Percentiles rank a stretch among this genome's conserved stretches.
Conservation (phyloP, 2,113 vertebrate species). For the Chaetura pelagica region DNA sequence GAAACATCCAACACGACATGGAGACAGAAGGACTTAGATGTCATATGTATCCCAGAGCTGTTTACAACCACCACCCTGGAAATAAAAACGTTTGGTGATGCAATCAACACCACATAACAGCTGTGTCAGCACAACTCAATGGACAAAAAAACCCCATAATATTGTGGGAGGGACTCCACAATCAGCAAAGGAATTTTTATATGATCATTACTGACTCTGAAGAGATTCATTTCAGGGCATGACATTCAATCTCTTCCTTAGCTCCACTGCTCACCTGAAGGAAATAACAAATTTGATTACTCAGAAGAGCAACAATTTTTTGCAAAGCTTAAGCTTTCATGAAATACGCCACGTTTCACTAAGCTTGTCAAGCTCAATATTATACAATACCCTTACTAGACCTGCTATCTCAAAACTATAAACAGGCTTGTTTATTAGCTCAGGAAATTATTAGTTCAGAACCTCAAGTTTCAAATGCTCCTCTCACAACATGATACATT, state of each 20-base stretch:
- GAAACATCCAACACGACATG: background rate
- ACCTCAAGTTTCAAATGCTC: background rate
- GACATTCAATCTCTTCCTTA: background rate
- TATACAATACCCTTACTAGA: background rate
- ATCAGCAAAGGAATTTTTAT: background rate
- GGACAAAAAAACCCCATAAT: background rate
- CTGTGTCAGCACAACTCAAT: background rate
- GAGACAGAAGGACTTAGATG: background rate
- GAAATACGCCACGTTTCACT: background rate
- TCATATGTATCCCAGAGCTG: background rate
- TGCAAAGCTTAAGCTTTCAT: background rate
- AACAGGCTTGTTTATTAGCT: background rate
- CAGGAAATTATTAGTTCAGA: background rate
- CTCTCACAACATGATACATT: background rate
- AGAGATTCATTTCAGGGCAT: background rate
- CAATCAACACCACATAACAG: background rate
- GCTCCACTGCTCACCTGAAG: background rate
- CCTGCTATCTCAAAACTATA: background rate
- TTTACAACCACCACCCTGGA: background rate
- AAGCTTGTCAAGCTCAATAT: background rate
- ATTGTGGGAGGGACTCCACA: background rate
- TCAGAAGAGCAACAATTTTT: background rate
- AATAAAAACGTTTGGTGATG: background rate
- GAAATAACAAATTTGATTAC: background rate
- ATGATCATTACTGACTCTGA: background rate